These are phyloP conservation scores for Tragelaphus scriptus DNA, from an alignment of 2,113 vertebrate genomes.

Conservation along the genomic window DNA sequence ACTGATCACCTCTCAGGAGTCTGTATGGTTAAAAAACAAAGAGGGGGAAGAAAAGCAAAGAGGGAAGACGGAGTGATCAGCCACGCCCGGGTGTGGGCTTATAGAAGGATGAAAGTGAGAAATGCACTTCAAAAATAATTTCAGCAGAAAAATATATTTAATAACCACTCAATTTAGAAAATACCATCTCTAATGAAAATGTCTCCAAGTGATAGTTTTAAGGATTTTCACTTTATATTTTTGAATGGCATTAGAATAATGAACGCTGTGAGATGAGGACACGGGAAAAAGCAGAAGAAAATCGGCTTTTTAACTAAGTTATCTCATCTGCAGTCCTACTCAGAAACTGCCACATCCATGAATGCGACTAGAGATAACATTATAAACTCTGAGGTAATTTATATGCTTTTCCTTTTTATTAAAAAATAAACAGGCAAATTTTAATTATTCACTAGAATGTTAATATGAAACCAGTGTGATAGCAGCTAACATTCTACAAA, in stretches of 20 bases:
- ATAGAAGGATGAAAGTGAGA: conserved; percentile 11
- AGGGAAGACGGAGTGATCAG: not conserved
- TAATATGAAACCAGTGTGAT: conserved; percentile 74
- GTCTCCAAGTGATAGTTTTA: conserved; percentile 8
- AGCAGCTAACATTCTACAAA: conserved; percentile 51
- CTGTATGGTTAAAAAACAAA: not conserved
- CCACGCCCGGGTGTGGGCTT: not conserved
- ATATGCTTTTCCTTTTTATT: conserved; percentile 78
- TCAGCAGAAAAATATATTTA: conserved; percentile 31
- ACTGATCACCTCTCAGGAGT: not conserved
- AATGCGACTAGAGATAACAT: conserved; percentile 68
- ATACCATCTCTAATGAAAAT: conserved; percentile 33
- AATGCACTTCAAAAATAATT: conserved; percentile 50
- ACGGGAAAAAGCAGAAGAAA: conserved; percentile 30
- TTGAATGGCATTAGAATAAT: conserved; percentile 16
- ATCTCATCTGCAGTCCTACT: conserved; percentile 56
- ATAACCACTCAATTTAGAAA: conserved; percentile 51
- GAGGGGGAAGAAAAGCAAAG: not conserved
- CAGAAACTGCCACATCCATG: conserved; percentile 63
- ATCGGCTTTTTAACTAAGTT: conserved; percentile 72
- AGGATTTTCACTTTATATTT: conserved; percentile 33
- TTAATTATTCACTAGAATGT: conserved; percentile 83
- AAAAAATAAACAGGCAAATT: conserved; percentile 83
- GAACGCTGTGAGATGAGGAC: not conserved
- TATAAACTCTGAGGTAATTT: conserved; percentile 71